These are phyloP conservation scores for Silurus lanzhouensis DNA, from an alignment of 2,797 vertebrate species.

Conservation along the genomic window DNA sequence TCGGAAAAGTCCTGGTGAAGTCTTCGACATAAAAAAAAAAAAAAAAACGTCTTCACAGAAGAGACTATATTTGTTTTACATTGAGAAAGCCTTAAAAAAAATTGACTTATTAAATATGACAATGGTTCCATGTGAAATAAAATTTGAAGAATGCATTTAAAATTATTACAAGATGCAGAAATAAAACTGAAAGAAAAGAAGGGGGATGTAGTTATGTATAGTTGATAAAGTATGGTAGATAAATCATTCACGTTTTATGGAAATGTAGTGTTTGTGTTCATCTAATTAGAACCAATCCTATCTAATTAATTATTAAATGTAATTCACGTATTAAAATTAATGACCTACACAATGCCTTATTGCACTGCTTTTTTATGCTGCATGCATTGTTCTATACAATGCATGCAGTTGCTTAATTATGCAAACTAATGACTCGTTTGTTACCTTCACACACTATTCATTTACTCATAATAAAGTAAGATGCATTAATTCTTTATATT, in stretches of 20 bases:
- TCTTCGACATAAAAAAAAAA: neutral
- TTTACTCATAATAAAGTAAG: conserved; percentile 7
- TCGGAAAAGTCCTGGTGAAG: neutral
- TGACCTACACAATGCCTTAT: neutral
- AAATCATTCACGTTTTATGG: neutral
- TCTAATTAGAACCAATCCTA: conserved; percentile 14
- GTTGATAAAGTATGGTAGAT: neutral
- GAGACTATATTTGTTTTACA: neutral
- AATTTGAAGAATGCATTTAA: neutral
- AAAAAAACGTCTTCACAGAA: neutral
- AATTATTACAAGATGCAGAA: neutral
- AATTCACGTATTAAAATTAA: conserved; percentile 4
- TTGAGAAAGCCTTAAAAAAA: neutral
- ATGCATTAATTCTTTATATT: conserved; percentile 26
- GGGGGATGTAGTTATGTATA: too few relatives aligned
- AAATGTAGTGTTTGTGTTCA: neutral
- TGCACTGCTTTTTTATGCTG: neutral
- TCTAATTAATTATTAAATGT: conserved; percentile 6
- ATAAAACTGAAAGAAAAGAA: neutral
- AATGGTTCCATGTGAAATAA: neutral
- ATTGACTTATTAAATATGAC: neutral
- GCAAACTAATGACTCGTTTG: neutral
- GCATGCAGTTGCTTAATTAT: neutral
- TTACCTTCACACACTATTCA: neutral
- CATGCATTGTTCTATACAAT: too few relatives aligned